Conservation (phyloP, 2,888 invertebrate genomes). For the Griposia aprilina region DNA sequence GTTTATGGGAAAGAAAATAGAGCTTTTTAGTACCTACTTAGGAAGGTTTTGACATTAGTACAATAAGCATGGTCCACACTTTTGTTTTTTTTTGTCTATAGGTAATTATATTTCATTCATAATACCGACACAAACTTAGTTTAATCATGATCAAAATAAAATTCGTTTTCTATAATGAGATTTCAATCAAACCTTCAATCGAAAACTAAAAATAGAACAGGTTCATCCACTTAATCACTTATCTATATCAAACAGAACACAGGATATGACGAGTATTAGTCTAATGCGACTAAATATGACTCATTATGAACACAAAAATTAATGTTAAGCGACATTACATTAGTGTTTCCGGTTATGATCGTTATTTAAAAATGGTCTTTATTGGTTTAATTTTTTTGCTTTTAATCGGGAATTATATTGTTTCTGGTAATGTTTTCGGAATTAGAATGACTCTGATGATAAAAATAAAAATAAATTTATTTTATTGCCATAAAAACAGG, state of each 20-base stretch:
- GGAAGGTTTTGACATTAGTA: neutral
- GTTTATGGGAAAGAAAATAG: neutral
- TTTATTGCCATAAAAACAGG: too few species aligned
- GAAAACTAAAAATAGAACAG: conserved; percentile 32
- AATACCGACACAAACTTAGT: neutral
- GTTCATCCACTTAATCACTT: conserved; percentile 38
- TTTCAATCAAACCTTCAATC: conserved; percentile 1
- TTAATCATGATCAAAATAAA: conserved; percentile 3
- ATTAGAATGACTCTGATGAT: neutral
- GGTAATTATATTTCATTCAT: neutral
- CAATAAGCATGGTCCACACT: neutral
- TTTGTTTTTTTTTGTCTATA: neutral
- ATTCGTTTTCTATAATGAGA: conserved; percentile 11
- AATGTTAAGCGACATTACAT: conserved; percentile 56
- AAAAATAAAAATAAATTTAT: too few species aligned
- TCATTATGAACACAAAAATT: conserved; percentile 65
- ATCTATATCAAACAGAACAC: conserved; percentile 57
- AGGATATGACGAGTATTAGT: conserved; percentile 66
- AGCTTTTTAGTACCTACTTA: neutral
- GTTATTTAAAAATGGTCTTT: conserved; percentile 48
- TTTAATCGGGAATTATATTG: conserved; percentile 14
- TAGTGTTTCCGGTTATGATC: conserved; percentile 61
- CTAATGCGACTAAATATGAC: conserved; percentile 65
- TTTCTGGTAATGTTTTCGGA: neutral
- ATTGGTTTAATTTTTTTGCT: conserved; percentile 11